Evolutionary conservation across 1,140 invertebrate genomes (phyloP), one percentile per base, ranked within the genome.

Genomic region (Zophobas morio): DNA sequence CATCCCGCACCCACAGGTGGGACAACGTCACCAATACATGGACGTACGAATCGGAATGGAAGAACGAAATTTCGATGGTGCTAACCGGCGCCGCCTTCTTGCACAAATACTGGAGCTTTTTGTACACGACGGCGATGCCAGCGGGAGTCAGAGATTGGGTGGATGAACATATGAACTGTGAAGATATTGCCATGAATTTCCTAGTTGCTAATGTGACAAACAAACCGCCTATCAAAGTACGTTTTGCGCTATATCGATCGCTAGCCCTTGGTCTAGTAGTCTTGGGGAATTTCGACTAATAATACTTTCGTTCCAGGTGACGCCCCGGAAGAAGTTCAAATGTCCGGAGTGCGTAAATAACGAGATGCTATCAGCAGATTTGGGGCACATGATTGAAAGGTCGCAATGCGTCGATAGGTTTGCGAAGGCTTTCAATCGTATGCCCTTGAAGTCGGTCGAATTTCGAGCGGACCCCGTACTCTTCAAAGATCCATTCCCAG

Each of bases 271-370:
- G 35, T 20, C 20, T 20, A 20, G 20, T 20, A 20, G 20, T 20
- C 20, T 20, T 20, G 20, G 20, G 20, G 20, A 20, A 20, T 20
- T 20, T 46, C 42, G 42, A 3, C 3, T 56, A 53, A 75, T 75
- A 71, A 56, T 72, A 74, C 78, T 53, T 74, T 54, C 77, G 76
- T 87, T 85, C 1, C 84, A 94, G 94, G 95, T 98, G n/a, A 94
- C 96, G 0, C 96, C 97, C 0, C 90, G 97, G n/a, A 99, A 99
- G 84, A 99, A 99, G 85, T 99, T 99, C 88, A 97, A 98, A 87
- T 99, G 97, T 86, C 96, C 96, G 0, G 95, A 98, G 85, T 99
- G 97, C 87, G 94, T 92, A 0, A 97, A 97, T 84, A 96, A 93
- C 0, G 96, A 98, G 88, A 98, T 97, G 95, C 84, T 99, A 1